A percentile compares a stretch with the other conserved stretches of the same genome.
These are phyloP conservation scores for Pachypeltis micranthus DNA, from an alignment of 1,140 invertebrate genomes.

Conservation along the genomic window DNA sequence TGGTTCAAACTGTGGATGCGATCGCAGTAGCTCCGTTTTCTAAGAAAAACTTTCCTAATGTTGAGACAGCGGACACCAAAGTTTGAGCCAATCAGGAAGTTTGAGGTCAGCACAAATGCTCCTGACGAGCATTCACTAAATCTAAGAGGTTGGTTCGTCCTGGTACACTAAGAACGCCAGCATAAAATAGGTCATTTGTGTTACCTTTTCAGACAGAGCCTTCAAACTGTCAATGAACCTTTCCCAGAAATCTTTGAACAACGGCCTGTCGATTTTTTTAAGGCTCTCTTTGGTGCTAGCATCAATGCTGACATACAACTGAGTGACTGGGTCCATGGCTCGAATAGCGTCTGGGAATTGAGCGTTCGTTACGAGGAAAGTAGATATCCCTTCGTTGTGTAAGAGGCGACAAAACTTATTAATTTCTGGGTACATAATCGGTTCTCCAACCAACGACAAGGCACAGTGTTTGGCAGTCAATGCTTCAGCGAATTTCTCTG, in stretches of 20 bases:
- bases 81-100: too few species aligned
- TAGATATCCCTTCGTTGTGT: constrained; percentile 43
- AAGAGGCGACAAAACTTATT: constrained; percentile 44
- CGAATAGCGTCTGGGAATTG: constrained; percentile 27
- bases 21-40: too few species aligned
- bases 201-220: constrained; percentile 40
- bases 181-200: too few species aligned
- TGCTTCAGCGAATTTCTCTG: constrained; percentile 43
- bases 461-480: constrained; percentile 44
- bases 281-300: constrained; percentile 50
- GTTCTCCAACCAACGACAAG: constrained; percentile 52
- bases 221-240: constrained; percentile 45
- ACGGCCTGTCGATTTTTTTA: constrained; percentile 50
- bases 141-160: too few species aligned
- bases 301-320: constrained; percentile 53
- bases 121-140: too few species aligned
- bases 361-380: constrained; percentile 48
- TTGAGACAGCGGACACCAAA: too few species aligned
- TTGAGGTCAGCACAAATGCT: too few species aligned
- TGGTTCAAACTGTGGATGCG: too few species aligned
- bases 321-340: constrained; percentile 45
- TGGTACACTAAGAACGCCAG: too few species aligned
- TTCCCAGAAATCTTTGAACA: constrained; percentile 53
- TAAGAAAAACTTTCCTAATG: too few species aligned
- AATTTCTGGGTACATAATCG: constrained; percentile 57